phyloP scores from a whole-genome alignment of 2,888 invertebrate species.

The Melieria picta region DNA sequence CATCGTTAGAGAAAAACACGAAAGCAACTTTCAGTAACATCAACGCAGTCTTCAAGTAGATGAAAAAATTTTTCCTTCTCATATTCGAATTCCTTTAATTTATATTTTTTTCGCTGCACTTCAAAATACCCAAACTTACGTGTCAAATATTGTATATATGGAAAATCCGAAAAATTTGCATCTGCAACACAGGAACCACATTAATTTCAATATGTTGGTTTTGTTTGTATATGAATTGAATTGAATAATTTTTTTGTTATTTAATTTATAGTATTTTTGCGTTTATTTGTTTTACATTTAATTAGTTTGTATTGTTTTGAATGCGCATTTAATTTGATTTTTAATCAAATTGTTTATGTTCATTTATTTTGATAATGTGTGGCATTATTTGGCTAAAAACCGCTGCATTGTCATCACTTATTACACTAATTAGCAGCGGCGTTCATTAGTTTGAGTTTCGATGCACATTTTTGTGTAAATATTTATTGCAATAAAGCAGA shows the following conservation, averaged over 20 bases:
- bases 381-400: not conserved
- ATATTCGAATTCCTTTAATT: no score
- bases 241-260: conserved; percentile 1
- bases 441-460: not conserved
- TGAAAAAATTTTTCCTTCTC: no score
- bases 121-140: conserved; percentile 67
- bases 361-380: conserved; percentile 15
- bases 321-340: conserved; percentile 12
- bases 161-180: conserved; percentile 74
- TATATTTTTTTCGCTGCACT: no score
- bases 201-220: conserved; percentile 36
- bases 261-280: conserved; percentile 4
- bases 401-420: not conserved
- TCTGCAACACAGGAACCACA: conserved; percentile 66
- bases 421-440: not conserved
- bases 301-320: conserved; percentile 17
- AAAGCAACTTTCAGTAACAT: no score
- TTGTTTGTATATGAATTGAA: conserved; percentile 2
- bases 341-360: conserved; percentile 1
- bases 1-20: no score
- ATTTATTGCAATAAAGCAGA: no score
- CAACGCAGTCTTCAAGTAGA: no score
- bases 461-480: no score
- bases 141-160: conserved; percentile 74
- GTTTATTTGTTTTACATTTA: conserved; percentile 7